A percentile compares a stretch with the other conserved stretches of the same genome.
Conservation (phyloP, 2,888 invertebrate species). For the Elgonia sp. region DNA sequence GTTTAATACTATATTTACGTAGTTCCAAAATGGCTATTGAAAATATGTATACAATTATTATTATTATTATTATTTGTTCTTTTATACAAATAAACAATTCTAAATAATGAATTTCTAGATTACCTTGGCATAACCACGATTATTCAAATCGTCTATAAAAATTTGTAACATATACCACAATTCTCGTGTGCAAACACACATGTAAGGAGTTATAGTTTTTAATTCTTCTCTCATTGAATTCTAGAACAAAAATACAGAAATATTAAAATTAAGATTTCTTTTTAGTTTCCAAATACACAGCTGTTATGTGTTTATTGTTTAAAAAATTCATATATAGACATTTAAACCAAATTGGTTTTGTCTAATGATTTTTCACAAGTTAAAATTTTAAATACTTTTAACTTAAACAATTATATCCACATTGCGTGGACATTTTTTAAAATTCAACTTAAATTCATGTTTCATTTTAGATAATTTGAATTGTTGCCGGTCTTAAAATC, state of each 20-base stretch:
- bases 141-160: conserved; percentile 85
- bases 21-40: conserved; percentile 87
- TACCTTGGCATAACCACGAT: conserved; percentile 82
- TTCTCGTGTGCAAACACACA: conserved; percentile 89
- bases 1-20: conserved; percentile 85
- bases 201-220: conserved; percentile 87
- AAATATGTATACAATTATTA: conserved; percentile 20
- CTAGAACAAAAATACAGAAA: background rate
- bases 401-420: too few relatives aligned
- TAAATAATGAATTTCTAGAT: background rate
- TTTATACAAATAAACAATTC: background rate
- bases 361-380: too few relatives aligned
- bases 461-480: too few relatives aligned
- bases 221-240: conserved; percentile 84
- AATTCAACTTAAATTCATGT: too few relatives aligned
- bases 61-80: conserved; percentile 13
- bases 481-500: too few relatives aligned
- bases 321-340: too few relatives aligned
- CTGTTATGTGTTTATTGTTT: too few relatives aligned
- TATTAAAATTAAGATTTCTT: too few relatives aligned
- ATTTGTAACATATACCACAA: conserved; percentile 88
- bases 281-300: too few relatives aligned
- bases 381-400: too few relatives aligned
- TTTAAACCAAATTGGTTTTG: too few relatives aligned
- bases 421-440: too few relatives aligned